phyloP scores from a whole-genome alignment of 2,888 invertebrate genomes.

The Limnephilus lunatus region DNA sequence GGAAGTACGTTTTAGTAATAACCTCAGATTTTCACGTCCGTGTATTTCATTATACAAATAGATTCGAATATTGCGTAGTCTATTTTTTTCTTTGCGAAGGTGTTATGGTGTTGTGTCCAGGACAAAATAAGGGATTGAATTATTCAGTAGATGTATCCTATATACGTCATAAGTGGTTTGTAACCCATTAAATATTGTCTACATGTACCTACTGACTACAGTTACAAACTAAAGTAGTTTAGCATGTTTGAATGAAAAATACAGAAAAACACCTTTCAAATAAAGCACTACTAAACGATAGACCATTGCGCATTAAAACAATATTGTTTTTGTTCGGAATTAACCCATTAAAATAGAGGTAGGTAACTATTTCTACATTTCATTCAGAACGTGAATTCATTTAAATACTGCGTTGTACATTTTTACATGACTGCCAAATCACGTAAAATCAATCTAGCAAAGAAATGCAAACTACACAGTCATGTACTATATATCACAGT shows the following conservation, averaged over 20 bases:
- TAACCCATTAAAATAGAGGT: too few relatives aligned
- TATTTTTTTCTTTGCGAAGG: neutral
- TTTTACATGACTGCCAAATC: neutral
- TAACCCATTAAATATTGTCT: too few relatives aligned
- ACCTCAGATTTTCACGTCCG: neutral
- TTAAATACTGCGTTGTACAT: neutral
- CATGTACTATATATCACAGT: neutral
- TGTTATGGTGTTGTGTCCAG: neutral
- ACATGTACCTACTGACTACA: too few relatives aligned
- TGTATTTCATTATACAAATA: neutral
- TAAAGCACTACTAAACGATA: too few relatives aligned
- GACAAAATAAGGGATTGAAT: neutral
- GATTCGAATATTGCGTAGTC: neutral
- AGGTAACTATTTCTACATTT: neutral
- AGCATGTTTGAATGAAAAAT: too few relatives aligned
- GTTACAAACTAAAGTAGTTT: too few relatives aligned
- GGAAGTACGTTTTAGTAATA: neutral
- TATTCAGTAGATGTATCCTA: neutral
- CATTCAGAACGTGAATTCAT: neutral
- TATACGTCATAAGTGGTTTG: too few relatives aligned
- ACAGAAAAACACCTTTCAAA: too few relatives aligned
- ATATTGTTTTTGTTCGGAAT: too few relatives aligned
- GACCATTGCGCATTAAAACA: too few relatives aligned
- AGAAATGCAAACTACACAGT: neutral
- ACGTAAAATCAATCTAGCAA: neutral